Percentiles rank a stretch among this genome's conserved stretches.
Evolutionary conservation across 2,888 invertebrate species (phyloP).

Genomic region (Eristalis arbustorum): DNA sequence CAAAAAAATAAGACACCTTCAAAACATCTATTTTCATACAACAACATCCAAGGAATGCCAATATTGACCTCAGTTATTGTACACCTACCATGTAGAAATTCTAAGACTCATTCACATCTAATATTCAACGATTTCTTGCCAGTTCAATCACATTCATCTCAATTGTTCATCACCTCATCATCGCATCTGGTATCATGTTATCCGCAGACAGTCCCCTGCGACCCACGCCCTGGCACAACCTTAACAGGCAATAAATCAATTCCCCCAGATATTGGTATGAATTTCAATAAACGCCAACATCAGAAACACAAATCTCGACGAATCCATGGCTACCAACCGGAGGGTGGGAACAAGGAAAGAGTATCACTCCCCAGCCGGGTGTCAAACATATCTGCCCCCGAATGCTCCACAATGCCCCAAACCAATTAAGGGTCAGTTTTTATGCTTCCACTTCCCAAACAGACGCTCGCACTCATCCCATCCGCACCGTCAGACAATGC

Average conservation of each 20-base stretch:
- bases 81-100: no score
- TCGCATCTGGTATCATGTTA: no score
- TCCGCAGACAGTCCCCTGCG: no score
- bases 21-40: no score
- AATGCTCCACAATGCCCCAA: not conserved
- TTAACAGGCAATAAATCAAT: not conserved
- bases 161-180: no score
- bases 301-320: not conserved
- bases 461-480: not conserved
- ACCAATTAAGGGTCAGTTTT: not conserved
- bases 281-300: not conserved
- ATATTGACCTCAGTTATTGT: no score
- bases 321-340: not conserved
- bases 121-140: no score
- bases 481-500: not conserved
- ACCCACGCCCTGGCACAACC: not conserved
- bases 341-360: not conserved
- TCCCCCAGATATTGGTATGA: not conserved
- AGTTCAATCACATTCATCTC: no score
- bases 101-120: no score
- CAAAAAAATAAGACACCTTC: no score
- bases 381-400: not conserved
- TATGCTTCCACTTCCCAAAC: not conserved
- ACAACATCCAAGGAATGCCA: no score
- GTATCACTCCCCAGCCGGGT: not conserved